Evolutionary conservation across 2,888 invertebrate species (phyloP), one percentile per base, ranked within the genome.

Genomic region (Yponomeuta malinellus): DNA sequence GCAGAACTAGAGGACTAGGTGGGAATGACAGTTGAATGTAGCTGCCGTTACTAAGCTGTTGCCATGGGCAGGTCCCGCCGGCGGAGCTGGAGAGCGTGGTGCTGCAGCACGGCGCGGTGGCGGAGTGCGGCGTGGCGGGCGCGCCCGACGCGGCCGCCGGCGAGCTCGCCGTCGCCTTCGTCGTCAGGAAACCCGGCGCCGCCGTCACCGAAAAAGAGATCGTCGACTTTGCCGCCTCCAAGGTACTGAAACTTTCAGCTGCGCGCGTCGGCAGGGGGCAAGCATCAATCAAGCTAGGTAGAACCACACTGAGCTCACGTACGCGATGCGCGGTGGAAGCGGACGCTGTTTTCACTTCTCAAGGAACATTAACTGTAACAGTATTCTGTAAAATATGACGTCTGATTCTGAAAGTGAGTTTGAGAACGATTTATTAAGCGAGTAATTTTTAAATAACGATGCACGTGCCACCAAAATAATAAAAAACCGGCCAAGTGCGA

Each of bases 1-100:
- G 97, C 97, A 0, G 98, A 98, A 85, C 84, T 98, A 63, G 98
- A 98, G 89, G 95, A 8, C 43, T 33, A 33, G 33, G 33, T 33
- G 33, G 87, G 98, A 0, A 86, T 97, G 5, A 8, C 43, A 8
- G 43, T 43, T 5, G 43, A 43, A 6, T 43, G 9, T 43, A 8
- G 43, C 43, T 8, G 43, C 8, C 43, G 43, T 43, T 43, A 8
- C 43, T 43, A 43, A 43, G 43, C 43, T 5, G 43, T 43, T 43
- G 43, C 43, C 43, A 1, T 8, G 43, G 8, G 43, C 79, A 95
- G 94, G 95, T 94, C 0, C 95, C 97, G 0, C 98, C 98, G 71
- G 97, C 97, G 0, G 98, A 98, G 85, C 84, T 98, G 63, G 98
- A 98, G 89, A 95, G 94, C 1, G 80, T 97, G n/a, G 87, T 98